Evolutionary conservation across 2,113 vertebrate genomes (phyloP).

Genomic region (Gymnogyps californianus): DNA sequence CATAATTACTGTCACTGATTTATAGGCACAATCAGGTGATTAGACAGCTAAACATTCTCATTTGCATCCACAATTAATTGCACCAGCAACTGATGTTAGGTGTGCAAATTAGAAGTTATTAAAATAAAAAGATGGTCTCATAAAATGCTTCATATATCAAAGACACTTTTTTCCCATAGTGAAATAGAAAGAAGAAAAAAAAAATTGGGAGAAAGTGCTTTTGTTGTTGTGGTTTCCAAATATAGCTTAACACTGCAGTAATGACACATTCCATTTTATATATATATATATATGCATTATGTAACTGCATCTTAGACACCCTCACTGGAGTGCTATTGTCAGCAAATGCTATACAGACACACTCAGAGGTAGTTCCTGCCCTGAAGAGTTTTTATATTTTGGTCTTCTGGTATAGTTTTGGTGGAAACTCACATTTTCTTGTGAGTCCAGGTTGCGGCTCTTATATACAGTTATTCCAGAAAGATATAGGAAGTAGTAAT

Average conservation of each 20-base stretch:
- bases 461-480: background rate
- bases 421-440: background rate
- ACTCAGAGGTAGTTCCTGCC: background rate
- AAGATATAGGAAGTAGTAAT: background rate
- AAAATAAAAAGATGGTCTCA: constrained; percentile 17
- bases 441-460: background rate
- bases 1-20: constrained; percentile 48
- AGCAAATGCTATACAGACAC: background rate
- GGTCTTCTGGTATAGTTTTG: background rate
- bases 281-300: background rate
- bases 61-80: constrained; percentile 47
- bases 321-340: background rate
- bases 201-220: background rate
- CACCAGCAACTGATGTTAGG: constrained; percentile 3
- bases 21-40: constrained; percentile 29
- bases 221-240: constrained; percentile 29
- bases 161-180: background rate
- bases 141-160: constrained; percentile 38
- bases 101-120: constrained; percentile 54
- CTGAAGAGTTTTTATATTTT: background rate
- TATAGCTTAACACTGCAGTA: constrained; percentile 39
- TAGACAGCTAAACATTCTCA: constrained; percentile 39
- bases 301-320: constrained; percentile 10
- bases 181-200: background rate
- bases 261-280: constrained; percentile 33